Percentiles rank a stretch among this genome's conserved stretches.
These are phyloP conservation scores for Stictonetta naevosa DNA, from an alignment of 2,113 vertebrate species.

Conservation along the genomic window DNA sequence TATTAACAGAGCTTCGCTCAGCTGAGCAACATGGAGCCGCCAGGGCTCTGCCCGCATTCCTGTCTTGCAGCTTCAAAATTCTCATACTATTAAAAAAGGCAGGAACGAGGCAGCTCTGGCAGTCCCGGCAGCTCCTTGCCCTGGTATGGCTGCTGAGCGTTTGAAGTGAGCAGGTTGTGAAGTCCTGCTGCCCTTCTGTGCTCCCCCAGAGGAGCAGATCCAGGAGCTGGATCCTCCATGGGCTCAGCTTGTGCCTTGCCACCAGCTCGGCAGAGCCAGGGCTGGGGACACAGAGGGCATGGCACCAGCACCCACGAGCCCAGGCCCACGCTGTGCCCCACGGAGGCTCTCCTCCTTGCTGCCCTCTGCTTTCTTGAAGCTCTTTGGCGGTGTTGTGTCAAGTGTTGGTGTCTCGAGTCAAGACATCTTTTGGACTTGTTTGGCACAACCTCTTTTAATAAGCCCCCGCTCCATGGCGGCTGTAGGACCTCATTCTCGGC, in stretches of 20 bases:
- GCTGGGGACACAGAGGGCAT: not conserved
- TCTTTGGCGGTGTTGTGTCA: not conserved
- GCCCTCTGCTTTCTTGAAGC: not conserved
- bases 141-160: not conserved
- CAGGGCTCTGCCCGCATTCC: conserved; percentile 51
- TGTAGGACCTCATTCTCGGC: not conserved
- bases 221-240: not conserved
- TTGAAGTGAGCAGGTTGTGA: not conserved
- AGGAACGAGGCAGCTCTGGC: not conserved
- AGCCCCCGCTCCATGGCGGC: not conserved
- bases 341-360: not conserved
- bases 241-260: not conserved
- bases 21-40: not conserved
- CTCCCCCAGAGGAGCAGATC: not conserved
- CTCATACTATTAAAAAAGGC: not conserved
- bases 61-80: conserved; percentile 41
- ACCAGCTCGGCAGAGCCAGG: not conserved
- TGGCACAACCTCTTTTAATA: not conserved
- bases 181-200: not conserved
- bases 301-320: not conserved
- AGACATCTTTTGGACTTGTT: not conserved
- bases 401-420: rapidly evolving
- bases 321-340: no score
- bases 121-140: not conserved
- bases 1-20: conserved; percentile 54